Percentiles rank a stretch among this genome's conserved stretches.
Conservation (phyloP, 2,888 invertebrate genomes). For the Diploptera punctata region DNA sequence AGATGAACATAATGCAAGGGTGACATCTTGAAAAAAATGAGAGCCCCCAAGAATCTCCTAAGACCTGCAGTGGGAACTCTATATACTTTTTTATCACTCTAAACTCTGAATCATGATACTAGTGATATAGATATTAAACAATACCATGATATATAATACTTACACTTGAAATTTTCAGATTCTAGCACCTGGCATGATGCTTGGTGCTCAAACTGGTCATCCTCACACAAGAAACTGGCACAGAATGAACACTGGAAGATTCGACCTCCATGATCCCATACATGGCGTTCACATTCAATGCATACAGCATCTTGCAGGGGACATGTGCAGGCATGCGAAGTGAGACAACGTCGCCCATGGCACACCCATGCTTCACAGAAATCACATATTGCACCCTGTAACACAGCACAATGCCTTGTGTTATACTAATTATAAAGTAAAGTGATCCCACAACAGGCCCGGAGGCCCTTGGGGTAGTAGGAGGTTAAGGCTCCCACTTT, state of each 20-base stretch:
- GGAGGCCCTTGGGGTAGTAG: too few relatives aligned
- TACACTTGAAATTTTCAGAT: conserved; percentile 94
- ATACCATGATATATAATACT: too few relatives aligned
- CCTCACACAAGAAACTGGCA: conserved; percentile 87
- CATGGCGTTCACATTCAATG: conserved; percentile 89
- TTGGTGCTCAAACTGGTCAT: conserved; percentile 97
- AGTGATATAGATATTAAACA: too few relatives aligned
- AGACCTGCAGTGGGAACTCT: too few relatives aligned
- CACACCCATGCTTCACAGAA: conserved; percentile 98
- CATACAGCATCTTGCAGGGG: conserved; percentile 89
- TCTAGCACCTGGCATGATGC: conserved; percentile 96
- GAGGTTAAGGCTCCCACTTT: too few relatives aligned
- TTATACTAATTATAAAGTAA: background rate
- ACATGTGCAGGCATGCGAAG: conserved; percentile 89
- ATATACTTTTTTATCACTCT: too few relatives aligned
- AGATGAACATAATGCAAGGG: too few relatives aligned
- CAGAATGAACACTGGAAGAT: conserved; percentile 94
- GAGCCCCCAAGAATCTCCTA: too few relatives aligned
- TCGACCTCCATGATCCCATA: conserved; percentile 95
- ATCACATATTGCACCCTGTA: conserved; percentile 94
- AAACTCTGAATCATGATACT: too few relatives aligned
- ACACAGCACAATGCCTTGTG: too few relatives aligned
- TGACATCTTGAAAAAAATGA: too few relatives aligned
- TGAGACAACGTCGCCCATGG: conserved; percentile 91
- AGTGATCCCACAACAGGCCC: too few relatives aligned